A percentile compares a stretch with the other conserved stretches of the same genome.
Conservation (phyloP, 2,113 vertebrate species). For the Sander lucioperca region DNA sequence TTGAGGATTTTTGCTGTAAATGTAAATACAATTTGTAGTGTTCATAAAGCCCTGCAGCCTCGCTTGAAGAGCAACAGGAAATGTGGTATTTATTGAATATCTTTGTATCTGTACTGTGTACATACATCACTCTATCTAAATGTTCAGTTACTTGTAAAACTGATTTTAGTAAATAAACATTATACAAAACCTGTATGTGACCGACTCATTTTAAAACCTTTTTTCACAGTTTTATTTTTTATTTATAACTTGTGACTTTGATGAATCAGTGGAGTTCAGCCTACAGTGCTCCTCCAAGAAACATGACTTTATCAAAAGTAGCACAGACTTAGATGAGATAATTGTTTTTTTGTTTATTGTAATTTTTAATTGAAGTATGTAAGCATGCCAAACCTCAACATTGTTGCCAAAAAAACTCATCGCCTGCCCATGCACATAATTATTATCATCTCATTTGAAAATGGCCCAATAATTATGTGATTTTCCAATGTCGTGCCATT, state of each 20-base stretch:
- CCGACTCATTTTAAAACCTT: background rate
- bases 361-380: background rate
- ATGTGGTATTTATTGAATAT: conserved; percentile 81
- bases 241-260: background rate
- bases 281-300: background rate
- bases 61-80: conserved; percentile 59
- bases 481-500: background rate
- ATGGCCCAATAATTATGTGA: background rate
- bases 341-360: background rate
- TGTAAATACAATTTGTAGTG: conserved; percentile 77
- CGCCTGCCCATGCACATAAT: background rate
- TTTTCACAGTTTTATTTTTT: background rate
- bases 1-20: conserved; percentile 62
- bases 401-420: background rate
- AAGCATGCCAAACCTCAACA: background rate
- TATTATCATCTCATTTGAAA: background rate
- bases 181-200: conserved; percentile 49
- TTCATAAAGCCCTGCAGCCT: conserved; percentile 62
- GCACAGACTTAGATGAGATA: background rate
- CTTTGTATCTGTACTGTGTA: conserved; percentile 84
- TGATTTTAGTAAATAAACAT: conserved; percentile 78
- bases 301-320: background rate
- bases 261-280: background rate
- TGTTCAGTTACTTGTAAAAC: conserved; percentile 75
- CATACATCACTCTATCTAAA: conserved; percentile 75